Percentiles rank a stretch among this genome's conserved stretches.
These are phyloP conservation scores for Eulimnadia texana DNA, from an alignment of 1,140 invertebrate species.

Conservation along the genomic window DNA sequence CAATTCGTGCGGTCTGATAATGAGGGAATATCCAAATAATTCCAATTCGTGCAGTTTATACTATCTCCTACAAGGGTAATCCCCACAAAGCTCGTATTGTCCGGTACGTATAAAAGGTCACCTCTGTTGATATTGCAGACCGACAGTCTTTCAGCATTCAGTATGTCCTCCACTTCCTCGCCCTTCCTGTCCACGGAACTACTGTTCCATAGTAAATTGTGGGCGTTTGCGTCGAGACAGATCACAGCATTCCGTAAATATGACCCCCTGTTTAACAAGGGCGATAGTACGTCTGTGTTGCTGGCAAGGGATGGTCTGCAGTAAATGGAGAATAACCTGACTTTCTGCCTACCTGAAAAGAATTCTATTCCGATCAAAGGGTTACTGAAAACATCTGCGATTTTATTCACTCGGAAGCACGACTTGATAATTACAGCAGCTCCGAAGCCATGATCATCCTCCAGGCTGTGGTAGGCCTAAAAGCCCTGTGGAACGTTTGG, in stretches of 20 bases:
- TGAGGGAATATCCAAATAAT: conserved; percentile 1
- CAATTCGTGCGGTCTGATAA: not conserved
- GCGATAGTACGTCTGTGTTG: not conserved
- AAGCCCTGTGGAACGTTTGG: not conserved
- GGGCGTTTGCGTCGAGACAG: not conserved
- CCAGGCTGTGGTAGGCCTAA: not conserved
- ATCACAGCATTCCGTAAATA: not conserved
- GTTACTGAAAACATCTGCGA: not conserved
- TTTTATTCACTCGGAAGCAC: not conserved
- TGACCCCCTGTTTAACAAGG: not conserved
- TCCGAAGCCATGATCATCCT: not conserved
- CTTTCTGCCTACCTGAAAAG: not conserved
- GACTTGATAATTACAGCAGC: not conserved
- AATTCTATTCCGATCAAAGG: not conserved
- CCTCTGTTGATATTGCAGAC: not conserved
- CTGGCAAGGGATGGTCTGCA: not conserved
- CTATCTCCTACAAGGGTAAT: not conserved
- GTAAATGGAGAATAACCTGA: not conserved
- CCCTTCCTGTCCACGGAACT: not conserved
- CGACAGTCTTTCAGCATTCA: not conserved
- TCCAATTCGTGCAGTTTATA: not conserved
- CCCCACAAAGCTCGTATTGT: not conserved
- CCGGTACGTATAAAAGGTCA: not conserved
- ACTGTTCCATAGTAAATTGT: not conserved
- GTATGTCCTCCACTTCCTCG: not conserved